Base-by-base conservation (phyloP, 2,797 vertebrate genomes). In the Tenualosa thibaudeaui region DNA sequence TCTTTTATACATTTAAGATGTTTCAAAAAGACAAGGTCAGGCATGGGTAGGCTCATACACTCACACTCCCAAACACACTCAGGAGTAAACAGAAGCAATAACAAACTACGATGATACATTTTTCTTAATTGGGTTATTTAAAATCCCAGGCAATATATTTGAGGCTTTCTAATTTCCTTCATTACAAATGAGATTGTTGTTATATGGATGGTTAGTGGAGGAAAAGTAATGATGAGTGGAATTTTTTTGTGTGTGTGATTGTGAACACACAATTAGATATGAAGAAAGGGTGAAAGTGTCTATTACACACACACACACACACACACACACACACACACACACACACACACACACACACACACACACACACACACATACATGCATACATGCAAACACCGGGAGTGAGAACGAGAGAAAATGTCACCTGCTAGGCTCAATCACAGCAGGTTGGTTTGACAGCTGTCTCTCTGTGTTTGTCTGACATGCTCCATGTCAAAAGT, bases 371-470 rank as follows among this genome's bases (percentile, higher is more conserved):
- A 71, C 62, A 68, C 62, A 68, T 26, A 31, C 62, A 68, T 26
- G 40, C 26, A 17, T 31, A 75, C 68, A 43, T 40, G 43, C 40
- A 46, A 40, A 78, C 40, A 78, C 13, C 46, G 37, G 40, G 37
- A 78, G 88, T 83, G 86, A 83, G 84, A 81, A 85, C 68, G 88
- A 86, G 84, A 51, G 86, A 78, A 81, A 81, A 84, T 81, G 86
- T 8, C 96, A 97, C 96, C 96, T 97, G 97, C 95, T 95, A 95
- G 96, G 95, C 96, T 96, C 96, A 95, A 91, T 97, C 96, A 97
- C 82, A 81, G 90, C 93, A 87, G 93, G 88, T 92, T 92, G 93
- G 93, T 96, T 40, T 95, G 95, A 96, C 94, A 95, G 94, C 94
- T 95, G 94, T 94, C 94, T 93, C 89, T 92, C 93, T 91, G 90